Evolutionary conservation across 2,888 invertebrate species (phyloP).

Genomic region (Parnassius apollo): DNA sequence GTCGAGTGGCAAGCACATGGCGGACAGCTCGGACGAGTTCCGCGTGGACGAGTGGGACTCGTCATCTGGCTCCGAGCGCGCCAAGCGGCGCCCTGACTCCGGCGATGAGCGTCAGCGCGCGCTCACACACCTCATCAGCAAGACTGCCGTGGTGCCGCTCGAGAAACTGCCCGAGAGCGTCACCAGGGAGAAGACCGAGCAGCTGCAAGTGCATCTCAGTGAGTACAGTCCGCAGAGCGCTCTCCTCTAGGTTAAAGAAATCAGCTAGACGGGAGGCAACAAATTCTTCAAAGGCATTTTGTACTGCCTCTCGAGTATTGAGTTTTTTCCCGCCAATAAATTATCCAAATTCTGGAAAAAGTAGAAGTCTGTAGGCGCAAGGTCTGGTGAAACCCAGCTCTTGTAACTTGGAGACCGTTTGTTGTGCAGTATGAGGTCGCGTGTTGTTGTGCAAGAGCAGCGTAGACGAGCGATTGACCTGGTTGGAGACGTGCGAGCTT

Average conservation of each 20-base stretch:
- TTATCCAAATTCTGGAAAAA: too few relatives aligned
- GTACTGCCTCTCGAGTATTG: too few relatives aligned
- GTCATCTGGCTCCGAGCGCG: slow-evolving; percentile 50
- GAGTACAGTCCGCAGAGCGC: slow-evolving; percentile 31
- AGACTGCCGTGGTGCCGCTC: slow-evolving; percentile 68
- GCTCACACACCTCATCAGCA: slow-evolving; percentile 54
- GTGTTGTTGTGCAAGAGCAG: too few relatives aligned
- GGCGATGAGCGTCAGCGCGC: slow-evolving; percentile 44
- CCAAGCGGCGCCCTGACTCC: slow-evolving; percentile 42
- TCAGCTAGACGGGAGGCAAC: too few relatives aligned
- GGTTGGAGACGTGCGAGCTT: too few relatives aligned
- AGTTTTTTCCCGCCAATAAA: too few relatives aligned
- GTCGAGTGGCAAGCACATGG: slow-evolving; percentile 78
- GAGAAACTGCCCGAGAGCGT: slow-evolving; percentile 68
- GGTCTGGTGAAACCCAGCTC: too few relatives aligned
- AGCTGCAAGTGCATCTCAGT: slow-evolving; percentile 57
- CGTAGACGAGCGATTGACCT: too few relatives aligned
- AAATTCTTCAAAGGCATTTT: too few relatives aligned
- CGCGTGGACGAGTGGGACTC: slow-evolving; percentile 60
- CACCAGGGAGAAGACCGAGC: slow-evolving; percentile 59
- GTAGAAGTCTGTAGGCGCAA: too few relatives aligned
- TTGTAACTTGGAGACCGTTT: too few relatives aligned
- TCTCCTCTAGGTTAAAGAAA: neutral
- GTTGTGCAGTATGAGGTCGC: too few relatives aligned
- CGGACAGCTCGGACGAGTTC: slow-evolving; percentile 77